Evolutionary conservation across 2,113 vertebrate genomes (phyloP), one percentile per base, ranked within the genome.

Genomic region (Ariopsis seemanni): DNA sequence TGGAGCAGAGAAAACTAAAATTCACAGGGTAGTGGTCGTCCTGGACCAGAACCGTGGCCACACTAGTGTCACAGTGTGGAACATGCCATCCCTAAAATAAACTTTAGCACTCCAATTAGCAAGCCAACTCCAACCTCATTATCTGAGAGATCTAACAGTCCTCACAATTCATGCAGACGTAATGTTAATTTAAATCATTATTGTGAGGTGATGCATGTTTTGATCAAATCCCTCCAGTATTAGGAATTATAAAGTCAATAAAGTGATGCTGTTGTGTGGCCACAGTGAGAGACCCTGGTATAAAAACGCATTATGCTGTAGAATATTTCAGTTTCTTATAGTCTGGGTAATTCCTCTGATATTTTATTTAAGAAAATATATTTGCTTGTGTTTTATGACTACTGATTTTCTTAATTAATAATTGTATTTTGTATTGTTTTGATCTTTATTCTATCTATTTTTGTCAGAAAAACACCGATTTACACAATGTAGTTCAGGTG

Each of bases 401-500:
- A 81, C 82, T 86, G 85, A 87, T 87, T 90, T 92, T 91, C 88
- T 60, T 89, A 80, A 93, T 90, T 90, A 90, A 90, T 88, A 90
- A 86, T 87, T 90, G 87, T 90, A 90, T 91, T 92, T 91, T 91
- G 84, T 87, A 89, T 89, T 86, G 30, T 78, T 85, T 85, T 86
- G 34, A 65, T 84, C 25, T 81, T 72, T 77, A 48, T 83, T 60
- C 58, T 55, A 42, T 82, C 27, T 27, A 42, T 78, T 60, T 67
- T 57, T 57, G 63, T 72, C 18, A 88, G 50, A 77, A 58, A 83
- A 74, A 18, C 55, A 72, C 67, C 1, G 12, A 57, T 58, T 72
- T 84, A 72, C 65, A 65, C 6, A 53, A 53, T 65, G 62, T 69
- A 34, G 48, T 83, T 72, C 27, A 34, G n/a, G 18, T 85, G 30